Percentiles rank a stretch among this genome's conserved stretches.
phyloP scores from a whole-genome alignment of 2,113 vertebrate species.

The Tonatia bakeri region DNA sequence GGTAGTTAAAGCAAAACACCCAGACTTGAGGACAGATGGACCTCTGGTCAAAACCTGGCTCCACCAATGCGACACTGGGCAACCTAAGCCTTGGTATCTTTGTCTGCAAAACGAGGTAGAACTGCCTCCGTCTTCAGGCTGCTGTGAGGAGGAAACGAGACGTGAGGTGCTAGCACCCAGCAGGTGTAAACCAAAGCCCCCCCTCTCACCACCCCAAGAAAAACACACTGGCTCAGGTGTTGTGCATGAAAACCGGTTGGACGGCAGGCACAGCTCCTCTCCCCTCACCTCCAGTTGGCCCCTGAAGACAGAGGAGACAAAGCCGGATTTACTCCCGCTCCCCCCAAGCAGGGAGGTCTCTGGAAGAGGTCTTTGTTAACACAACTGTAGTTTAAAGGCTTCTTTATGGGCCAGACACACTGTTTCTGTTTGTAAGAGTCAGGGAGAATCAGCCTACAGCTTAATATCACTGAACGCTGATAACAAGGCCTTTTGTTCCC shows the following conservation, averaged over 20 bases:
- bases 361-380: conserved; percentile 63
- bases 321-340: conserved; percentile 53
- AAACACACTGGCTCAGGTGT: not conserved
- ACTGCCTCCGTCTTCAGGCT: not conserved
- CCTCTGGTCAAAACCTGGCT: not conserved
- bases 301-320: conserved; percentile 60
- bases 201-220: not conserved
- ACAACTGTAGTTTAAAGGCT: conserved; percentile 42
- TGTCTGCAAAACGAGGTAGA: not conserved
- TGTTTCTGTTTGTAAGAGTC: conserved; percentile 47
- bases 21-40: not conserved
- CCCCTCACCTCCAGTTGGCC: conserved; percentile 42
- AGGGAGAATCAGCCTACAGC: conserved; percentile 40
- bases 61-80: not conserved
- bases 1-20: not conserved
- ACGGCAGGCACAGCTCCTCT: conserved; percentile 50
- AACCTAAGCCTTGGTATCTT: not conserved
- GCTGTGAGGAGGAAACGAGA: conserved; percentile 10
- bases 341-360: conserved; percentile 47
- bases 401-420: conserved; percentile 63
- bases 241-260: conserved; percentile 52
- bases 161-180: not conserved
- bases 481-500: conserved; percentile 51
- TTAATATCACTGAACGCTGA: conserved; percentile 59
- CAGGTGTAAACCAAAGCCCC: not conserved